Percentiles rank a stretch among this genome's conserved stretches.
Conservation (phyloP, 2,113 vertebrate genomes). For the Neolamprologus devosi region DNA sequence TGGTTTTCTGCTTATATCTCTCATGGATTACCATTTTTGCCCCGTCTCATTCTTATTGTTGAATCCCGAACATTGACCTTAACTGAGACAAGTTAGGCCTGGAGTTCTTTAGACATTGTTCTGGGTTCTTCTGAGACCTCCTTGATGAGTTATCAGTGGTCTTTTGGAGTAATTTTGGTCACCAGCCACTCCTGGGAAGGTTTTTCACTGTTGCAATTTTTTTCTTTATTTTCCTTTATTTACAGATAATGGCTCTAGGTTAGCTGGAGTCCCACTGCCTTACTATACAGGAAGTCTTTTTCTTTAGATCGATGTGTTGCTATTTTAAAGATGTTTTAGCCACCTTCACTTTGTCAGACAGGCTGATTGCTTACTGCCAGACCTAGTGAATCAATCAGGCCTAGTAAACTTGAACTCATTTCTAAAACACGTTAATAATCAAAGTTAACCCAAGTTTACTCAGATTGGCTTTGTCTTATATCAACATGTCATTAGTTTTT, state of each 20-base stretch:
- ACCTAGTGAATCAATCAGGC: background rate
- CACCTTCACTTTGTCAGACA: background rate
- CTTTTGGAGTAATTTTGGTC: background rate
- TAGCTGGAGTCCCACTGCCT: background rate
- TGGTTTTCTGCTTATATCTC: rapidly evolving
- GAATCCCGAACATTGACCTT: background rate
- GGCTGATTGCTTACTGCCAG: rapidly evolving
- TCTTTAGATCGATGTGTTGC: background rate
- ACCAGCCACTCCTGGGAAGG: background rate
- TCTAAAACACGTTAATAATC: background rate
- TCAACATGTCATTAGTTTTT: background rate
- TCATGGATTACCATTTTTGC: background rate
- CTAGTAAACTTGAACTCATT: background rate
- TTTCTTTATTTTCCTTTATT: background rate
- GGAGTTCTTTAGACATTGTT: background rate
- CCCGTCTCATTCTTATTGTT: background rate
- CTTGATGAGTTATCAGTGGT: background rate
- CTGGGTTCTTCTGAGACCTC: background rate
- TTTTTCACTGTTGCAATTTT: rapidly evolving
- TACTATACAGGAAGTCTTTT: background rate
- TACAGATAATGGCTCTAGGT: background rate
- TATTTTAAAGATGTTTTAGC: background rate
- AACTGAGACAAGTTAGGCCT: background rate
- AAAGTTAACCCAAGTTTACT: background rate
- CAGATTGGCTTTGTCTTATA: background rate